phyloP scores from a whole-genome alignment of 2,113 vertebrate species.

The Fukomys damarensis region DNA sequence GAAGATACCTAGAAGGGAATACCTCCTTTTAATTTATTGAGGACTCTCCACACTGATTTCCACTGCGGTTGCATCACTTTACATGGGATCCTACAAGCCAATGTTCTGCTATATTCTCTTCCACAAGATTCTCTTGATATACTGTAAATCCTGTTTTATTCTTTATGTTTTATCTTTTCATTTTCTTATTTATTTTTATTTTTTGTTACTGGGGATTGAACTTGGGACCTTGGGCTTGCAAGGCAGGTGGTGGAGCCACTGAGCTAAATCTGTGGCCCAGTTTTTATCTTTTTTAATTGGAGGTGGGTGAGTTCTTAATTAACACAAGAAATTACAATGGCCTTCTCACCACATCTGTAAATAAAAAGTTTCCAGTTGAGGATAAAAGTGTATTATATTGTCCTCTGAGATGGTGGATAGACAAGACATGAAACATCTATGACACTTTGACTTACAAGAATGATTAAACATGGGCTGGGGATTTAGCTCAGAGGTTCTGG shows the following conservation, averaged over 20 bases:
- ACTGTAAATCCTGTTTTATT: neutral
- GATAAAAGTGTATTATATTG: neutral
- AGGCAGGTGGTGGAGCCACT: no score
- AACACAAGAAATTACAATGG: neutral
- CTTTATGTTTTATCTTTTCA: no score
- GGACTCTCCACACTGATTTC: neutral
- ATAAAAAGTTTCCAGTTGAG: neutral
- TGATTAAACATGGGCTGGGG: neutral
- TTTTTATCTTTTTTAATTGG: neutral
- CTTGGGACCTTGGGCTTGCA: no score
- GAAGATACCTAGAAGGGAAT: neutral
- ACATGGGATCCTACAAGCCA: neutral
- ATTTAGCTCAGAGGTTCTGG: no score
- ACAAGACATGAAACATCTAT: neutral
- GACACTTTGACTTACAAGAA: neutral
- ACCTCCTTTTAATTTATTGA: neutral
- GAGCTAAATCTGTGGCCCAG: no score
- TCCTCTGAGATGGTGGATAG: neutral
- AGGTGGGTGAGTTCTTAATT: neutral
- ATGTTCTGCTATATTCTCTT: neutral
- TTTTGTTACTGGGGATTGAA: no score
- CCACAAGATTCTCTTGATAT: neutral
- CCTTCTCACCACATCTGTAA: slow-evolving; percentile 11
- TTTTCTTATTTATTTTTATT: no score
- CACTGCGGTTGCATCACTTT: neutral